Evolutionary conservation across 1,140 invertebrate genomes (phyloP).

Genomic region (Hylyphantes graminicola): DNA sequence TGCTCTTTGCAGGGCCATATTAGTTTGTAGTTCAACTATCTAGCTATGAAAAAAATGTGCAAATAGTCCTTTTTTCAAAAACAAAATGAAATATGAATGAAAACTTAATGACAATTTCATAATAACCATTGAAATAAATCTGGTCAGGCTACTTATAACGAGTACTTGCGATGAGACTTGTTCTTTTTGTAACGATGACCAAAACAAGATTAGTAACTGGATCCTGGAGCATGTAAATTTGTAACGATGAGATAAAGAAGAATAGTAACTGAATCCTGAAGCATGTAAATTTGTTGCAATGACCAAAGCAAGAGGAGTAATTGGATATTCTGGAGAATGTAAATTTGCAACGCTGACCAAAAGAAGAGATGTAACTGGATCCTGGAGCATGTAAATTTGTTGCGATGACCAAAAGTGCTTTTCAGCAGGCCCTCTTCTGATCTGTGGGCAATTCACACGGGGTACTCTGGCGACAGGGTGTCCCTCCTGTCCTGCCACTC

Average conservation of each 20-base stretch:
- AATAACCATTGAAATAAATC: no score
- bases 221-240: not conserved
- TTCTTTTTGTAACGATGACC: not conserved
- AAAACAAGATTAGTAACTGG: not conserved
- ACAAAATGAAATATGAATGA: no score
- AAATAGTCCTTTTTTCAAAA: no score
- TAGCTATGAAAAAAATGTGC: no score
- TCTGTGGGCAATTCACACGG: not conserved
- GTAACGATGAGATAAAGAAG: not conserved
- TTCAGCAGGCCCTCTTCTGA: not conserved
- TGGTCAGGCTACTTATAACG: not conserved
- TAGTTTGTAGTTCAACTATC: no score
- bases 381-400: not conserved
- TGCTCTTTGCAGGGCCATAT: no score
- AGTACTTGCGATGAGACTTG: not conserved
- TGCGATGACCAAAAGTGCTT: not conserved
- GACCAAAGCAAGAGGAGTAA: no score
- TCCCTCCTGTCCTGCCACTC: constrained; percentile 31
- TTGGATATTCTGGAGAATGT: not conserved
- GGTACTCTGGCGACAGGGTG: constrained; percentile 40
- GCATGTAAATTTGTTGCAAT: not conserved
- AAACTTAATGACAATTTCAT: not conserved
- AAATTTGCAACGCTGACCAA: not conserved
- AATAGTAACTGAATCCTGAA: not conserved
- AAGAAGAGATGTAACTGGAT: not conserved